Evolutionary conservation across 1,140 invertebrate species (phyloP).

Genomic region (Oreohelix idahoensis): DNA sequence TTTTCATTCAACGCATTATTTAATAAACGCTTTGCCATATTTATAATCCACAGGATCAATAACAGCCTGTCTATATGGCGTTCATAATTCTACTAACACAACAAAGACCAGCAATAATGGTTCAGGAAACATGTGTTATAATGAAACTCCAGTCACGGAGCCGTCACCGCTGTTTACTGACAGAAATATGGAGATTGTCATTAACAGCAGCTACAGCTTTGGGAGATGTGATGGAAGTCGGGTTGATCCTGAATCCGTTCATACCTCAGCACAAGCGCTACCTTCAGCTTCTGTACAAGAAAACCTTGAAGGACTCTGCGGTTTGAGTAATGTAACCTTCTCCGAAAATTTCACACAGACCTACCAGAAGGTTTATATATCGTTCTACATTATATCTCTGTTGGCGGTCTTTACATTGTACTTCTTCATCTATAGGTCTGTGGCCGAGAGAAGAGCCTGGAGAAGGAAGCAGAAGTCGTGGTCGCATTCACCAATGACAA

Average conservation of each 20-base stretch:
- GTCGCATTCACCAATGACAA: conserved; percentile 25
- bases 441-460: conserved; percentile 54
- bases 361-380: conserved; percentile 62
- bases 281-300: background rate
- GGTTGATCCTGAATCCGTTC: background rate
- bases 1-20: too few relatives aligned
- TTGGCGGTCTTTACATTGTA: conserved; percentile 61
- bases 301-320: conserved; percentile 44
- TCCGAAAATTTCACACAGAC: conserved; percentile 40
- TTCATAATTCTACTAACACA: background rate
- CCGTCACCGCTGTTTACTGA: background rate
- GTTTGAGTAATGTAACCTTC: conserved; percentile 46
- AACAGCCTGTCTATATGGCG: background rate
- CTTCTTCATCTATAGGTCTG: conserved; percentile 60
- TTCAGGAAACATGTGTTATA: background rate
- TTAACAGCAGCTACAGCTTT: background rate
- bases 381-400: conserved; percentile 59
- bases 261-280: background rate
- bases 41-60: background rate
- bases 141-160: background rate
- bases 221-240: background rate
- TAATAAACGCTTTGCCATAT: too few relatives aligned
- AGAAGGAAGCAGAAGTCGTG: conserved; percentile 44
- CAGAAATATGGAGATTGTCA: background rate
- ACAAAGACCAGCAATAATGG: background rate